Conservation (phyloP, 2,113 vertebrate species). For the Prunella fulvescens region DNA sequence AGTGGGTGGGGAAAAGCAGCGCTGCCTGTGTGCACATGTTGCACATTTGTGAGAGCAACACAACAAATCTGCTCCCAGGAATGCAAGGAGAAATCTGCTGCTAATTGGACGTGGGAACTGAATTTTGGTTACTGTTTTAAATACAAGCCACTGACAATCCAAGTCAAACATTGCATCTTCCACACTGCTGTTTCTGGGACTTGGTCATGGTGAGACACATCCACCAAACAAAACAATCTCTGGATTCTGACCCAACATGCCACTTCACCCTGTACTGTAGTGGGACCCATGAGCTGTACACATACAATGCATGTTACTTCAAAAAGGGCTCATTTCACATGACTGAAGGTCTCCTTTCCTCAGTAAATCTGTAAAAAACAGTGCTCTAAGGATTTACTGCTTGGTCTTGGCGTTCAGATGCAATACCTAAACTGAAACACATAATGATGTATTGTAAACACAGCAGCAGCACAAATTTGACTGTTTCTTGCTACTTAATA, state of each 20-base stretch:
- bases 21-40: background rate
- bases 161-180: background rate
- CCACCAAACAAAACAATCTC: background rate
- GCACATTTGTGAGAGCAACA: background rate
- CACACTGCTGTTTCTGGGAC: background rate
- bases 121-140: background rate
- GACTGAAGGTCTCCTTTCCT: background rate
- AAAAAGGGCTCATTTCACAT: background rate
- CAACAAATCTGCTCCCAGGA: constrained; percentile 14
- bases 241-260: background rate
- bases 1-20: background rate
- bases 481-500: background rate
- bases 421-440: background rate
- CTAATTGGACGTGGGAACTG: background rate
- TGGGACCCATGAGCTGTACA: background rate
- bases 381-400: background rate
- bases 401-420: background rate
- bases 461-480: background rate
- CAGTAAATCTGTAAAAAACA: background rate
- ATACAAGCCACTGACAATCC: background rate
- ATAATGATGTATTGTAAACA: background rate
- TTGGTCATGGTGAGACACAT: background rate
- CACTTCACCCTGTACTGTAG: background rate
- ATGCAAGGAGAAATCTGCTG: background rate
- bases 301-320: background rate